A percentile compares a stretch with the other conserved stretches of the same genome.
Conservation (phyloP, 2,113 vertebrate genomes). For the Rostratula benghalensis region DNA sequence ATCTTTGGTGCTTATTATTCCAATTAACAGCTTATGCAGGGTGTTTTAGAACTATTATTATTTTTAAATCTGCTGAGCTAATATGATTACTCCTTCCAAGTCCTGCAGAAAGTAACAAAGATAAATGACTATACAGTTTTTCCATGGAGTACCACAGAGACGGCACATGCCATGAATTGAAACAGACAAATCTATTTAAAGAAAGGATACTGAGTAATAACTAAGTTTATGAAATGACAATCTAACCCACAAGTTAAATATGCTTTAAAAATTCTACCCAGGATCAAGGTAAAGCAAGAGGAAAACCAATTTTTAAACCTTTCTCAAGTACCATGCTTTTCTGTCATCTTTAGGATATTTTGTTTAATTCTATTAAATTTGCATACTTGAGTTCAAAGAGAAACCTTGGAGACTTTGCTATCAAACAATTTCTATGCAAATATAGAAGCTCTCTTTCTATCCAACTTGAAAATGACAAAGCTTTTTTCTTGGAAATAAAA, state of each 20-base stretch:
- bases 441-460: background rate
- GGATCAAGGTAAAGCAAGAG: background rate
- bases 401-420: background rate
- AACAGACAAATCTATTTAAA: constrained; percentile 12
- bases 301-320: background rate
- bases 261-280: background rate
- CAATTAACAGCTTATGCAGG: background rate
- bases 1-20: background rate
- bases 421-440: constrained; percentile 1
- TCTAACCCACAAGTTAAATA: background rate
- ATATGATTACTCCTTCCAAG: background rate
- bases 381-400: background rate
- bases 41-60: background rate
- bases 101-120: background rate
- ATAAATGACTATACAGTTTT: background rate
- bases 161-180: background rate
- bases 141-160: background rate
- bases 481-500: background rate
- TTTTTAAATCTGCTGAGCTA: constrained; percentile 19
- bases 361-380: background rate
- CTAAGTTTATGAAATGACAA: background rate
- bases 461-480: background rate
- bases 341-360: background rate
- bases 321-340: background rate
- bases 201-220: background rate